Evolutionary conservation across 2,113 vertebrate species (phyloP).

Genomic region (Procavia capensis): DNA sequence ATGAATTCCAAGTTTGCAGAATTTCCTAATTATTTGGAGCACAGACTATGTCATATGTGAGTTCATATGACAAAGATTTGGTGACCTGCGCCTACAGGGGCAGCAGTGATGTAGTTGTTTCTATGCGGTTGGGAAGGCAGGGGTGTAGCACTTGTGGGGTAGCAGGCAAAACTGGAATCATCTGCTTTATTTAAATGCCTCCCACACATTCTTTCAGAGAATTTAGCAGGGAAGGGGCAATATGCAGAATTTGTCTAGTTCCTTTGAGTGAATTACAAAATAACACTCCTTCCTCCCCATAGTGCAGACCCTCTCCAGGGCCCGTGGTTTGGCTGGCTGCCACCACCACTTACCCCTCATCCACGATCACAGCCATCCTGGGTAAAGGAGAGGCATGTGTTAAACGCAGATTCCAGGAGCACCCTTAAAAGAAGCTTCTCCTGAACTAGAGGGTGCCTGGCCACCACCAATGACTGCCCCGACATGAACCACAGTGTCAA

Average conservation of each 20-base stretch:
- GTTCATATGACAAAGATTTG: neutral
- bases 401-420: neutral
- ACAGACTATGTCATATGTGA: neutral
- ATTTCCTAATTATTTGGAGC: neutral
- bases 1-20: slow-evolving; percentile 15
- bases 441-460: too few species aligned
- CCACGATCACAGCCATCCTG: neutral
- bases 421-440: neutral
- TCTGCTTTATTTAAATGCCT: neutral
- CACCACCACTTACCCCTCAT: neutral
- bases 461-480: too few species aligned
- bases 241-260: neutral
- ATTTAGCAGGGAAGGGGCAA: neutral
- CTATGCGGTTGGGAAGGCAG: neutral
- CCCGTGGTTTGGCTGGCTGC: neutral
- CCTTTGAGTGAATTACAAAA: neutral
- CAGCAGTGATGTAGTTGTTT: neutral
- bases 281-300: neutral
- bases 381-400: neutral
- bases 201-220: neutral
- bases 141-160: neutral
- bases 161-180: neutral
- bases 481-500: too few species aligned
- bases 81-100: neutral
- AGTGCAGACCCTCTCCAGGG: neutral